Evolutionary conservation across 1,140 invertebrate genomes (phyloP), one percentile per base, ranked within the genome.

Genomic region (Amphibalanus amphitrite): DNA sequence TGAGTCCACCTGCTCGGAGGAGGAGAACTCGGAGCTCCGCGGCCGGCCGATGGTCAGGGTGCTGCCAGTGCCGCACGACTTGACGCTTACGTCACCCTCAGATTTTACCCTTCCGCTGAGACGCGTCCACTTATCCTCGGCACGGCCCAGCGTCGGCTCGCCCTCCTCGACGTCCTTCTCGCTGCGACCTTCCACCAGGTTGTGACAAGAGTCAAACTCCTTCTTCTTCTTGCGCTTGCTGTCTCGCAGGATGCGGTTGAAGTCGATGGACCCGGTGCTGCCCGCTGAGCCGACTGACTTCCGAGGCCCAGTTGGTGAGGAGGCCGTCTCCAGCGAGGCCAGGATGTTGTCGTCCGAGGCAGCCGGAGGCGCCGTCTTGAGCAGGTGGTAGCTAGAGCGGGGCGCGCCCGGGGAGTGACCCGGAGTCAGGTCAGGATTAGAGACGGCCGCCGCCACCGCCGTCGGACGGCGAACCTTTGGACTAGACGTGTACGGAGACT

Each of bases 141-240:
- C n/a, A 17, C 38, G 38, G 6, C 38, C 38, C 6, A 38, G 38
- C 38, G 38, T 38, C 38, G 38, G 38, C 38, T 38, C 38, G 38
- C 38, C 38, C 38, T 38, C 38, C 38, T 38, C 38, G 6, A 17
- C 38, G 38, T 38, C 38, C 38, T 38, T 38, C 38, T 38, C 17
- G n/a, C n/a, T n/a, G n/a, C n/a, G n/a, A n/a, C n/a, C n/a, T 17
- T 38, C 38, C 38, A 38, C 38, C 38, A 38, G 38, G 38, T 38
- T 26, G n/a, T n/a, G n/a, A n/a, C n/a, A n/a, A n/a, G n/a, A n/a
- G n/a, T n/a, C n/a, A n/a, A n/a, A n/a, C n/a, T 65, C 64, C 26
- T 65, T 65, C 26, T 65, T 65, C 64, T 65, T 65, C 64, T 65
- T 65, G 64, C 64, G 64, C 26, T 65, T 65, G 64, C 64, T 65